Percentiles rank a stretch among this genome's conserved stretches.
phyloP scores from a whole-genome alignment of 2,113 vertebrate species.

The Ctenodactylus gundi region DNA sequence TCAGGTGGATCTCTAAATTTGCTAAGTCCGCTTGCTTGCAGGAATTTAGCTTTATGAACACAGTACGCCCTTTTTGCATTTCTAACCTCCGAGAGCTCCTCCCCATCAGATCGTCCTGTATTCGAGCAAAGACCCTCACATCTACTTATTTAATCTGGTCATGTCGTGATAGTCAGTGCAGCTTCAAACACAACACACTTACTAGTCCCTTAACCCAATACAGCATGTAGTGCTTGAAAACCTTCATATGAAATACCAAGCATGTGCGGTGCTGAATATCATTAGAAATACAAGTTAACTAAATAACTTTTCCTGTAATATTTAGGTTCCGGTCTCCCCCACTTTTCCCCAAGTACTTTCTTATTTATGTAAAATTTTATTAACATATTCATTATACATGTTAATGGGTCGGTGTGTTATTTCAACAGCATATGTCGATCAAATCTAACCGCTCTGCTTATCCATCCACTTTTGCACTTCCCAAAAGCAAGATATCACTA shows the following conservation, averaged over 20 bases:
- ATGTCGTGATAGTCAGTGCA: not conserved
- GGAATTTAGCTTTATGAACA: not conserved
- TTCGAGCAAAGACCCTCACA: not conserved
- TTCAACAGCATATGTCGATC: not conserved
- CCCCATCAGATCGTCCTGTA: too few relatives aligned
- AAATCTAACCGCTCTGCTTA: not conserved
- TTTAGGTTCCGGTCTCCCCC: not conserved
- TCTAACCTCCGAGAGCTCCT: not conserved
- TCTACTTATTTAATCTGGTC: not conserved
- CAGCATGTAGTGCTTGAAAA: not conserved
- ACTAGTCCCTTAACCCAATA: not conserved
- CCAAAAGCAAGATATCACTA: too few relatives aligned
- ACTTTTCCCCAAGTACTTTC: not conserved
- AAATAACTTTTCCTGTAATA: not conserved
- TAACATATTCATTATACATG: not conserved
- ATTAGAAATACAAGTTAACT: not conserved
- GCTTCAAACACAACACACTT: not conserved
- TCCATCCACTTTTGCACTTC: not conserved
- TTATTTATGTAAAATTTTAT: not conserved
- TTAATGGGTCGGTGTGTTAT: not conserved
- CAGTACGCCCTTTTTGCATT: not conserved
- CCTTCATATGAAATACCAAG: not conserved
- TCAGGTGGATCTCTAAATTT: conserved; percentile 45
- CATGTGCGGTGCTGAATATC: not conserved
- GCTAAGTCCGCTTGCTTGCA: not conserved